Percentiles rank a stretch among this genome's conserved stretches.
Evolutionary conservation across 2,797 vertebrate genomes (phyloP).

Genomic region (Sebastiscus tertius): DNA sequence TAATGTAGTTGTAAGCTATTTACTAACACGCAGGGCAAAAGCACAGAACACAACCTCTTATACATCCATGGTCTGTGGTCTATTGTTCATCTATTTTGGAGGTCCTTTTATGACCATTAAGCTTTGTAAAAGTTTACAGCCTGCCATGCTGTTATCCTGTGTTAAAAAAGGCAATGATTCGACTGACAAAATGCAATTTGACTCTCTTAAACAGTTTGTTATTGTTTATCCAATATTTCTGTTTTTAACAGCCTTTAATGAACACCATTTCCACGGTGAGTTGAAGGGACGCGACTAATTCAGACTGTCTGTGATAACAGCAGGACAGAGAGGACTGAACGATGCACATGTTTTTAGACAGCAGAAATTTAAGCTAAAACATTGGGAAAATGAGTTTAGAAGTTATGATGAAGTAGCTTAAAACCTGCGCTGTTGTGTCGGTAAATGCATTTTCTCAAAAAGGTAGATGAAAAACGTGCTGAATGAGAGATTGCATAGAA

Average conservation of each 20-base stretch:
- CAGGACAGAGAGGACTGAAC: neutral
- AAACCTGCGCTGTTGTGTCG: neutral
- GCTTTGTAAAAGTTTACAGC: too few species aligned
- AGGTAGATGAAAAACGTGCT: neutral
- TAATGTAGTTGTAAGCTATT: too few species aligned
- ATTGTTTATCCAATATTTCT: neutral
- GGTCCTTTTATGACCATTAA: too few species aligned
- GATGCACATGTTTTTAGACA: neutral
- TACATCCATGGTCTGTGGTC: too few species aligned
- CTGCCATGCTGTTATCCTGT: too few species aligned
- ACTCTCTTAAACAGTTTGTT: too few species aligned
- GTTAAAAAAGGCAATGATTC: too few species aligned
- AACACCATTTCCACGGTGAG: neutral
- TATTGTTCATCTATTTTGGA: too few species aligned
- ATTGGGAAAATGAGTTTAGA: neutral
- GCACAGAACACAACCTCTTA: too few species aligned
- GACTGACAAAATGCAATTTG: too few species aligned
- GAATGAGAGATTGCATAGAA: neutral
- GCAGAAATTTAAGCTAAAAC: neutral
- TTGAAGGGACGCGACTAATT: neutral
- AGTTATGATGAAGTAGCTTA: neutral
- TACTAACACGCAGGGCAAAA: too few species aligned
- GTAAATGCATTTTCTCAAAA: neutral
- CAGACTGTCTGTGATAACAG: neutral
- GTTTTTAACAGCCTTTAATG: neutral